Evolutionary conservation across 2,797 vertebrate species (phyloP).

Genomic region (Silurus lanzhouensis): DNA sequence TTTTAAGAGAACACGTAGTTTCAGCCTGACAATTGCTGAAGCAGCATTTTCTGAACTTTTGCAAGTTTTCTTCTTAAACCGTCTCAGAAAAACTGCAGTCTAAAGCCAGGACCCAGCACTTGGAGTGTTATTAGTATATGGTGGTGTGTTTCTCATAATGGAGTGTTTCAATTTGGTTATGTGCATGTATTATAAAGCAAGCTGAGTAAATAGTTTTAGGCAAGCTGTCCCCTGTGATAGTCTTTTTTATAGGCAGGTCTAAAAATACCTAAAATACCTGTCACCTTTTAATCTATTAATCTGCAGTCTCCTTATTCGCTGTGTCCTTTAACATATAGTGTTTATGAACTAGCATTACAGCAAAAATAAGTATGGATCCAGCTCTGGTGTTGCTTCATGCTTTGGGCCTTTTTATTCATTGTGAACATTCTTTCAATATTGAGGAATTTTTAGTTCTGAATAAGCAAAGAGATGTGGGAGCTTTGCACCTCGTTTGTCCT

Average conservation of each 20-base stretch:
- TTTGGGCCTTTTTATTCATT: background rate
- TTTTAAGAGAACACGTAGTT: background rate
- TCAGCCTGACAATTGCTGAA: background rate
- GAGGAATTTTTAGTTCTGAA: background rate
- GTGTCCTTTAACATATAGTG: background rate
- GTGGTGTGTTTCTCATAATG: background rate
- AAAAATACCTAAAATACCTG: constrained; percentile 53
- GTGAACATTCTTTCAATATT: background rate
- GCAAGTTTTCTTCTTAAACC: background rate
- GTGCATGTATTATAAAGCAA: background rate
- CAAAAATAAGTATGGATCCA: background rate
- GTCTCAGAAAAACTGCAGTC: background rate
- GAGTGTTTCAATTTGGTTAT: background rate
- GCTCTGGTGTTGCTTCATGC: constrained; percentile 16
- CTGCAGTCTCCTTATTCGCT: background rate
- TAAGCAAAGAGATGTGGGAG: background rate
- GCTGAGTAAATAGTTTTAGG: background rate
- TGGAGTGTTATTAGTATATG: background rate
- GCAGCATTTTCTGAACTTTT: background rate
- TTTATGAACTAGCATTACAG: background rate
- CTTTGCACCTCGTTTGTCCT: constrained; percentile 12
- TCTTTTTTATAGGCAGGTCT: constrained; percentile 20
- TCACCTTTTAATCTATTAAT: constrained; percentile 28
- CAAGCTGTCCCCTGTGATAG: constrained; percentile 4
- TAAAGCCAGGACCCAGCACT: background rate